Percentiles rank a stretch among this genome's conserved stretches.
Conservation (phyloP, 2,888 invertebrate species). For the Aquatica leii region DNA sequence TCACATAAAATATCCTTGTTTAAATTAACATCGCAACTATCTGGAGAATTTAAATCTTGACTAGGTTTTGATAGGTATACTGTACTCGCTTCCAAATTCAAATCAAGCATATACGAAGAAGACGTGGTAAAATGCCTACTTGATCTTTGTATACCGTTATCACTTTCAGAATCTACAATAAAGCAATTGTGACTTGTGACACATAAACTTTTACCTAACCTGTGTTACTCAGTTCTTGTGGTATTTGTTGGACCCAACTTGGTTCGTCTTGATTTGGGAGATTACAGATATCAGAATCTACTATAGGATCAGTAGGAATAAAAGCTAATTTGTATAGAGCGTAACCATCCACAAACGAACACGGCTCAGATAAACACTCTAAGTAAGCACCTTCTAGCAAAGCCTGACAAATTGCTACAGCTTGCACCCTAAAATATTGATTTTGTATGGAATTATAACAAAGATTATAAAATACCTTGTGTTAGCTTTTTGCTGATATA, state of each 20-base stretch:
- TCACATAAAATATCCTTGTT: constrained; percentile 39
- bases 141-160: constrained; percentile 56
- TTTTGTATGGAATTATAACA: neutral
- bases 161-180: constrained; percentile 61
- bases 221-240: constrained; percentile 61
- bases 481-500: constrained; percentile 78
- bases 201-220: constrained; percentile 52
- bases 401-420: constrained; percentile 79
- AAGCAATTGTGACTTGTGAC: neutral
- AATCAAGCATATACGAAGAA: constrained; percentile 68
- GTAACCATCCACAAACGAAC: constrained; percentile 62
- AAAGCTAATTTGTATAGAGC: constrained; percentile 62
- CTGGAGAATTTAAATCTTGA: constrained; percentile 41
- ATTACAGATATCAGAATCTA: constrained; percentile 50
- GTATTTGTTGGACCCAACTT: constrained; percentile 70
- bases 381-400: constrained; percentile 79
- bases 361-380: constrained; percentile 70
- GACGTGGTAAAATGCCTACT: constrained; percentile 56
- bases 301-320: constrained; percentile 38
- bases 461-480: constrained; percentile 66
- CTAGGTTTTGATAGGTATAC: constrained; percentile 66
- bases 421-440: constrained; percentile 76
- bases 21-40: constrained; percentile 36
- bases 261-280: constrained; percentile 65
- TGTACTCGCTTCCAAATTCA: constrained; percentile 71